These are phyloP conservation scores for Myiozetetes cayanensis DNA, from an alignment of 2,113 vertebrate genomes.

Conservation along the genomic window DNA sequence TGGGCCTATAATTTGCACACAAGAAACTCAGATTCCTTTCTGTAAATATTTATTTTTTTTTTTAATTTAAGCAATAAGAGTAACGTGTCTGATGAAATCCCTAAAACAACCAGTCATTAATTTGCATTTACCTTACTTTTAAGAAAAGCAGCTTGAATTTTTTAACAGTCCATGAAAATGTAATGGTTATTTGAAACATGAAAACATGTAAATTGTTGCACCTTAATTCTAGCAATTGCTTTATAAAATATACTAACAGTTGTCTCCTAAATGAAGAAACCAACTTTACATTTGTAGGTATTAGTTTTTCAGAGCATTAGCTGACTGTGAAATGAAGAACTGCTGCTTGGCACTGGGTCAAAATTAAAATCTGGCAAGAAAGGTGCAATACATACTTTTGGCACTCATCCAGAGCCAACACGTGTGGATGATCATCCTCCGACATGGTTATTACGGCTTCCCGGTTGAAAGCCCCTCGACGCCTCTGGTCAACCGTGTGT, in stretches of 20 bases:
- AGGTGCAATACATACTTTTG: slow-evolving; percentile 80
- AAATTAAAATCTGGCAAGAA: neutral
- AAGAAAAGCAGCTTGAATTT: neutral
- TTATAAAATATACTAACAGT: neutral
- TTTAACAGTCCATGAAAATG: neutral
- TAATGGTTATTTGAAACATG: neutral
- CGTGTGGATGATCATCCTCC: slow-evolving; percentile 94
- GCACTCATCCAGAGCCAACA: slow-evolving; percentile 91
- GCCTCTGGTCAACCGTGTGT: slow-evolving; percentile 87
- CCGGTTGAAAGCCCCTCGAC: slow-evolving; percentile 79
- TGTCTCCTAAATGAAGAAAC: fast-evolving
- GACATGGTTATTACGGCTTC: slow-evolving; percentile 91
- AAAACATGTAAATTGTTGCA: neutral
- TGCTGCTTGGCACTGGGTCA: neutral
- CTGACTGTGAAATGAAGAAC: neutral
- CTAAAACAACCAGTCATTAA: neutral
- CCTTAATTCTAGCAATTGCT: neutral
- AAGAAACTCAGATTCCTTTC: neutral
- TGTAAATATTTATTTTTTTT: neutral
- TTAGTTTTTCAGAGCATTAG: neutral
- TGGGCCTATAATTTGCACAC: neutral
- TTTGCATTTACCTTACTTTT: neutral
- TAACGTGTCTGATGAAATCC: neutral
- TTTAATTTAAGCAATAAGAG: neutral
- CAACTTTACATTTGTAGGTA: neutral